Percentiles rank a stretch among this genome's conserved stretches.
These are phyloP conservation scores for Hiodon tergisus DNA, from an alignment of 2,113 vertebrate genomes.

Conservation along the genomic window DNA sequence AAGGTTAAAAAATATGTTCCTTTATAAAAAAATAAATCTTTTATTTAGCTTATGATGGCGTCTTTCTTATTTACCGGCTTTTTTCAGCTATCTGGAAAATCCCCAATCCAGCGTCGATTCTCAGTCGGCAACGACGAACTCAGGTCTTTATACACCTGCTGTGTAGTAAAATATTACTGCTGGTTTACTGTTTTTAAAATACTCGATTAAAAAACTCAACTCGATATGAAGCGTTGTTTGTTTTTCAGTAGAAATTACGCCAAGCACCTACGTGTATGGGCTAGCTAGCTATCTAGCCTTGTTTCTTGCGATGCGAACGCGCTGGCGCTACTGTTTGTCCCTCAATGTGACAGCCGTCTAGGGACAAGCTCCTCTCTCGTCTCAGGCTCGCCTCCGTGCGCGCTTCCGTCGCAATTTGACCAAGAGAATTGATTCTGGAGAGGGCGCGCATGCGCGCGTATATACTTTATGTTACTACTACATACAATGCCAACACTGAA, in stretches of 20 bases:
- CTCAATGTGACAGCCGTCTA: slow-evolving; percentile 4
- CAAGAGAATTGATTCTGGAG: slow-evolving; percentile 18
- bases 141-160: slow-evolving; percentile 8
- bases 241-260: neutral
- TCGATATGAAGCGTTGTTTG: neutral
- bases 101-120: slow-evolving; percentile 8
- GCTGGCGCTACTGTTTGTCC: neutral
- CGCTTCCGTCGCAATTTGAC: slow-evolving; percentile 22
- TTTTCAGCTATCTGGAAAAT: slow-evolving; percentile 4
- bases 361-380: slow-evolving; percentile 9
- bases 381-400: slow-evolving; percentile 15
- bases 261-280: neutral
- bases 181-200: neutral
- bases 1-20: slow-evolving; percentile 2
- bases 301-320: slow-evolving; percentile 26
- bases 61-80: neutral
- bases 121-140: slow-evolving; percentile 8
- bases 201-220: neutral
- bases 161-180: slow-evolving; percentile 9
- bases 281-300: neutral
- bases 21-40: slow-evolving; percentile 15
- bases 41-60: neutral
- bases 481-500: too few species aligned
- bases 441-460: slow-evolving; percentile 13
- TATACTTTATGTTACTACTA: slow-evolving; percentile 17